These are phyloP conservation scores for Neotoma lepida DNA, from an alignment of 2,113 vertebrate species.

Conservation along the genomic window DNA sequence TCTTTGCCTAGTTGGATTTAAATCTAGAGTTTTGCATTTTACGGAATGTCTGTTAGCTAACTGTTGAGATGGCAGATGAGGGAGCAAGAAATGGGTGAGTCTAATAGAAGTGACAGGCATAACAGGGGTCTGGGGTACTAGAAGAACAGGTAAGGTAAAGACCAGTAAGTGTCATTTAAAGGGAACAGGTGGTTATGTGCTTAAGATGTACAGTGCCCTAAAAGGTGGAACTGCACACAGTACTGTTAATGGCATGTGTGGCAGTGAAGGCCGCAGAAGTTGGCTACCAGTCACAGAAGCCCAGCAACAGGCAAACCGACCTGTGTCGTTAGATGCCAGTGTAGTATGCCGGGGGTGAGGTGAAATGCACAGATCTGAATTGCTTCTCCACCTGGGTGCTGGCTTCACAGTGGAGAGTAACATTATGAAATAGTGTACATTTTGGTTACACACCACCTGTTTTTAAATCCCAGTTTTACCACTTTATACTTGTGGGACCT, in stretches of 20 bases:
- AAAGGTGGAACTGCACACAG: background rate
- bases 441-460: background rate
- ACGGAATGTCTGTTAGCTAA: background rate
- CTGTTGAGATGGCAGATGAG: background rate
- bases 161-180: no score
- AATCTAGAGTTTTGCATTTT: background rate
- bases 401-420: background rate
- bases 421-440: background rate
- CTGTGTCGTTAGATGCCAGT: background rate
- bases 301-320: background rate
- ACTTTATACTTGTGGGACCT: background rate
- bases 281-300: background rate
- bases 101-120: background rate
- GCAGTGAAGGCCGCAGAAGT: background rate
- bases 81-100: background rate
- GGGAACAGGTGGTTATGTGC: no score
- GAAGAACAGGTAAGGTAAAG: background rate
- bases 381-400: background rate
- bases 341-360: accelerated
- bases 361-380: background rate
- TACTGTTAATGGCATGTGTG: accelerated
- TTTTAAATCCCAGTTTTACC: background rate
- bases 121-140: background rate
- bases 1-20: background rate
- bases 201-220: background rate